Evolutionary conservation across 2,113 vertebrate species (phyloP).

Genomic region (Dinomys branickii): DNA sequence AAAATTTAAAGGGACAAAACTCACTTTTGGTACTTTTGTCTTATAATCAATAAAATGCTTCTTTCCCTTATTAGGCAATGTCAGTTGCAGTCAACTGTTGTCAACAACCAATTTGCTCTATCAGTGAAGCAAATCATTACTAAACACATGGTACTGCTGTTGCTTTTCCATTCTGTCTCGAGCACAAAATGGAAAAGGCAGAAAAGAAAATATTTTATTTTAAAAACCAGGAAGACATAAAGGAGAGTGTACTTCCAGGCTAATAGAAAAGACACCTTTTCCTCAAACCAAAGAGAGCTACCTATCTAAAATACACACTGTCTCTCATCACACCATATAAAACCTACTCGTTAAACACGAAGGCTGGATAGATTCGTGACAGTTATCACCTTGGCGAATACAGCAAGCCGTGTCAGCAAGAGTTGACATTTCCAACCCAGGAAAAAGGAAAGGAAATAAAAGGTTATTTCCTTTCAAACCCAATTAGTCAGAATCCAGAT

Average conservation of each 20-base stretch:
- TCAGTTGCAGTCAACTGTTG: slow-evolving; percentile 74
- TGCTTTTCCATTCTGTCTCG: slow-evolving; percentile 71
- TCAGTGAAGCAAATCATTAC: slow-evolving; percentile 80
- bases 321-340: slow-evolving; percentile 8
- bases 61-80: slow-evolving; percentile 79
- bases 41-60: slow-evolving; percentile 81
- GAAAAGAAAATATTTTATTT: background rate
- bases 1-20: slow-evolving; percentile 80
- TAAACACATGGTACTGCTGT: background rate
- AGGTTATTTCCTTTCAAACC: slow-evolving; percentile 8
- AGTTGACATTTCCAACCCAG: background rate
- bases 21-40: slow-evolving; percentile 62
- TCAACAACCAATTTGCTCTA: slow-evolving; percentile 83
- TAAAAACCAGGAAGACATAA: slow-evolving; percentile 35
- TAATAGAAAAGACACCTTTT: slow-evolving; percentile 2
- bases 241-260: slow-evolving; percentile 62
- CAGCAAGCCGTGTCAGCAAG: background rate
- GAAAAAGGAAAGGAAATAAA: slow-evolving; percentile 13
- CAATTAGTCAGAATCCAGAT: slow-evolving; percentile 44
- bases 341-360: background rate
- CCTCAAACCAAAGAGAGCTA: slow-evolving; percentile 51
- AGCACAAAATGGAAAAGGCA: slow-evolving; percentile 58
- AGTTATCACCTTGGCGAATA: background rate
- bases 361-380: background rate
- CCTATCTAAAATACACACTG: background rate